Evolutionary conservation across 2,888 invertebrate species (phyloP), one percentile per base, ranked within the genome.

Genomic region (Timema podura): DNA sequence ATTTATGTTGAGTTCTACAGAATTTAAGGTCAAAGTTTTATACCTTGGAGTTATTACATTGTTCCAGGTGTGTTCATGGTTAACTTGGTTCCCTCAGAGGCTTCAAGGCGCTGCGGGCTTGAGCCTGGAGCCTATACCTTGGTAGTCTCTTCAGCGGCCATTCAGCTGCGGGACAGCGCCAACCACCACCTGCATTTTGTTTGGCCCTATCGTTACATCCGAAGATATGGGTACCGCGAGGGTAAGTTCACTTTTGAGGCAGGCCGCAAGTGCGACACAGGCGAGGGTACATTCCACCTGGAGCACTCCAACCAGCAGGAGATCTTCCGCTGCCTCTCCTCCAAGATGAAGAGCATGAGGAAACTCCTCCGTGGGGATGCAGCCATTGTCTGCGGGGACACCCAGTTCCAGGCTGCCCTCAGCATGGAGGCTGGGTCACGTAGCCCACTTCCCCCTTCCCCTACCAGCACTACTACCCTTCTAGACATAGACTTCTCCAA

Each of bases 161-260:
- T 93, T 76, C 92, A 92, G 80, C 81, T 93, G 75, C 85, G 89
- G 77, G 88, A 88, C 77, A 83, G 86, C 67, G 87, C 87, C 77
- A 85, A 88, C 75, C 87, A 86, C 74, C 72, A 72, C 15, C 80
- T 89, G 30, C 82, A 89, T 76, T 92, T 88, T 72, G 91, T 89
- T 65, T 94, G 93, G 93, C 93, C 93, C 64, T 93, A 92, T 80
- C 87, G 90, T 75, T 93, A 89, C 78, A 93, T 94, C 74, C 85
- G 93, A 72, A 85, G 91, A 72, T 93, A 94, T 80, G 93, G 93
- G n/a, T 92, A 92, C 77, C 88, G 91, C 75, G 89, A 91, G 79
- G 92, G 92, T 59, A 92, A 91, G 80, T 93, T 94, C 78, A 92
- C 92, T 49, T 93, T 94, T 80, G 93, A 94, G 84, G 93, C 93